Evolutionary conservation across 1,140 invertebrate genomes (phyloP).

Genomic region (Drosophila trapezifrons): DNA sequence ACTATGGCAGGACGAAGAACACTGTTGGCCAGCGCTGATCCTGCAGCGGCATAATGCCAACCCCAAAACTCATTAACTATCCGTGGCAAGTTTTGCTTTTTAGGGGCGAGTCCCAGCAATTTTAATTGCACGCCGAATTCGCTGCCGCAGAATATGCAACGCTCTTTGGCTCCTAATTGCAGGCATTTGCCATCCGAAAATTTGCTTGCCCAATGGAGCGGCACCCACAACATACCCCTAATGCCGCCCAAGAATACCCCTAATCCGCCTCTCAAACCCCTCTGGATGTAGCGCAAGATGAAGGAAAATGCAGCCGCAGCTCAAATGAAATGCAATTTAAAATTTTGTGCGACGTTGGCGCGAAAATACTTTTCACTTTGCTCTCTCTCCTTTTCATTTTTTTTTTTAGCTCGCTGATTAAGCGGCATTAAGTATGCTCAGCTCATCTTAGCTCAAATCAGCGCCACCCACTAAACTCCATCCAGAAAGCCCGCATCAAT

Average conservation of each 20-base stretch:
- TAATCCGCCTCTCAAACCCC: background rate
- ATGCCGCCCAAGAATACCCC: background rate
- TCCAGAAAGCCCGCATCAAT: slow-evolving; percentile 29
- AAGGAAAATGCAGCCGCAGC: slow-evolving; percentile 47
- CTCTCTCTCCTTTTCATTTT: slow-evolving; percentile 1
- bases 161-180: slow-evolving; percentile 68
- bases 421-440: slow-evolving; percentile 32
- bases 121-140: slow-evolving; percentile 66
- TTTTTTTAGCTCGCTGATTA: slow-evolving; percentile 41
- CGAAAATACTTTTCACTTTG: slow-evolving; percentile 26
- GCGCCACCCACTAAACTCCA: background rate
- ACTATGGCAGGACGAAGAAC: background rate
- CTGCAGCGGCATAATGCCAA: slow-evolving; percentile 16
- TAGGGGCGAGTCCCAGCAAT: slow-evolving; percentile 37
- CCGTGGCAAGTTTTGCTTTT: slow-evolving; percentile 43
- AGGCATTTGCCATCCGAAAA: slow-evolving; percentile 50
- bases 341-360: slow-evolving; percentile 64
- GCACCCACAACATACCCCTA: slow-evolving; percentile 23
- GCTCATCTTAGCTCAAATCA: slow-evolving; percentile 29
- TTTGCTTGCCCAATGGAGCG: slow-evolving; percentile 64
- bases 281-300: slow-evolving; percentile 11
- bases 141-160: slow-evolving; percentile 60
- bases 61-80: slow-evolving; percentile 53
- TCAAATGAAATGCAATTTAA: slow-evolving; percentile 67
- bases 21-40: background rate